A percentile compares a stretch with the other conserved stretches of the same genome.
These are phyloP conservation scores for Bubalus kerabau DNA, from an alignment of 2,113 vertebrate species.

Conservation along the genomic window DNA sequence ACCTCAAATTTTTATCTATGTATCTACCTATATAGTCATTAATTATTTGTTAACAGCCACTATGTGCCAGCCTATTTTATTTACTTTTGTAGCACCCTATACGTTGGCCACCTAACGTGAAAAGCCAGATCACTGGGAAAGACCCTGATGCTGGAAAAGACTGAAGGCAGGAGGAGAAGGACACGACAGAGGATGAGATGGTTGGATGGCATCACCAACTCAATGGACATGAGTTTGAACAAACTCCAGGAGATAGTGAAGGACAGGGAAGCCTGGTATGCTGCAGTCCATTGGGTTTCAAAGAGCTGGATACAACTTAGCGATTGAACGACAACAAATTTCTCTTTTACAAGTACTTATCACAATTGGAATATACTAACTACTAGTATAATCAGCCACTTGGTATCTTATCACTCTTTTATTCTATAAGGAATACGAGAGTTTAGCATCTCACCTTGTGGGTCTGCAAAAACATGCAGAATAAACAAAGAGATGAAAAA, in stretches of 20 bases:
- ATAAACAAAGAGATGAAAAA: neutral
- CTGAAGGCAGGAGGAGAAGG: neutral
- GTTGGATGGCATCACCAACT: neutral
- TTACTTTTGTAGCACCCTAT: neutral
- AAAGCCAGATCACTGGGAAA: neutral
- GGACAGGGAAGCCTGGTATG: neutral
- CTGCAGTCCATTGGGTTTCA: neutral
- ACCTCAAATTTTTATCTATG: neutral
- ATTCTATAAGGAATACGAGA: neutral
- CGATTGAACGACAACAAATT: neutral
- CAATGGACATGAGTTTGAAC: neutral
- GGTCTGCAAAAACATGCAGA: neutral
- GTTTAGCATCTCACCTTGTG: neutral
- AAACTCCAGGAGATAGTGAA: neutral
- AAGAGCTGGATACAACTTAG: neutral
- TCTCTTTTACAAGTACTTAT: neutral
- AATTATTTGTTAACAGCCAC: neutral
- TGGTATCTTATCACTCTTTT: neutral
- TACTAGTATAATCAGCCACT: neutral
- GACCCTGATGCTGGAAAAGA: neutral
- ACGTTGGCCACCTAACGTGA: neutral
- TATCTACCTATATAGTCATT: neutral
- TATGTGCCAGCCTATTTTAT: neutral
- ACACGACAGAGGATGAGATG: neutral
- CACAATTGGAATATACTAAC: neutral